Evolutionary conservation across 2,797 vertebrate genomes (phyloP).

Genomic region (Eupleurogrammus muticus): DNA sequence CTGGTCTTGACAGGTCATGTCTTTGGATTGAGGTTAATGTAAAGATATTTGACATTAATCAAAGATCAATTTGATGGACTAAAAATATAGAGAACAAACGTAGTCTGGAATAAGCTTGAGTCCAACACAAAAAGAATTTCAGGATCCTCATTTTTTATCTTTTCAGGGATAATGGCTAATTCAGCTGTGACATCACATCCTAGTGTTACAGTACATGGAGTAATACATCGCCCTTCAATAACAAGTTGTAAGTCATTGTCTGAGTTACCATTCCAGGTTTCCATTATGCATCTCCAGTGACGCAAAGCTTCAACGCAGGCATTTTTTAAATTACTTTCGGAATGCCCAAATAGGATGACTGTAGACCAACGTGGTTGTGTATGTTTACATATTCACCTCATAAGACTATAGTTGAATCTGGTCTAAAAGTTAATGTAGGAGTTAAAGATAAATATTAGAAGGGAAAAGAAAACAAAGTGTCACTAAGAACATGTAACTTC

Average conservation of each 20-base stretch:
- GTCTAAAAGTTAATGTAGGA: not conserved
- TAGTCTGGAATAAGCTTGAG: not conserved
- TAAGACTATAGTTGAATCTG: not conserved
- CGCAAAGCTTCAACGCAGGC: not conserved
- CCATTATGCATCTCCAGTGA: not conserved
- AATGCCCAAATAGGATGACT: not conserved
- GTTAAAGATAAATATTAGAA: not conserved
- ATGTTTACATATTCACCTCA: not conserved
- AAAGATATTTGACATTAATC: not conserved
- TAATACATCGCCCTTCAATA: conserved; percentile 1
- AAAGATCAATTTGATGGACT: not conserved
- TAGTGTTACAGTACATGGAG: not conserved
- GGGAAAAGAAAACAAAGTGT: not conserved
- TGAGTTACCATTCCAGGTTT: not conserved
- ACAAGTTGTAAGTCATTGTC: not conserved
- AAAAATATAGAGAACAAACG: not conserved
- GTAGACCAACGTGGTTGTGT: not conserved
- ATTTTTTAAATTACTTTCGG: conserved; percentile 13
- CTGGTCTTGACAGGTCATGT: not conserved
- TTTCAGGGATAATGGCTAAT: not conserved
- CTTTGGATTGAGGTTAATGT: conserved; percentile 10
- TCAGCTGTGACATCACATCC: not conserved
- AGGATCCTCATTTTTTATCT: not conserved
- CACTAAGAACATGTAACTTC: not conserved
- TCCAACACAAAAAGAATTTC: not conserved